These are phyloP conservation scores for Chiloscyllium punctatum DNA, from an alignment of 2,797 vertebrate species.

Conservation along the genomic window DNA sequence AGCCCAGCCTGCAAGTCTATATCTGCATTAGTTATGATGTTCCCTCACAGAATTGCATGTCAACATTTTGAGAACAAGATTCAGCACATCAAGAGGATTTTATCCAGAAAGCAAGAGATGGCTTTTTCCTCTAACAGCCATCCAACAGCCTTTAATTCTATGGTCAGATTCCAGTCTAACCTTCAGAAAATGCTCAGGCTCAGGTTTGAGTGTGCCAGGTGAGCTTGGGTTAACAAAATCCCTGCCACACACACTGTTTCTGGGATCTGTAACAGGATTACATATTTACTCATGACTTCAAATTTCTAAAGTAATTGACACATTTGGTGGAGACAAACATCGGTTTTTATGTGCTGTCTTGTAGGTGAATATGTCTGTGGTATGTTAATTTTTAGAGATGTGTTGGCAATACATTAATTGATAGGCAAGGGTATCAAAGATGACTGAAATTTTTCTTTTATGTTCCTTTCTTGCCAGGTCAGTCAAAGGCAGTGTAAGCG, in stretches of 20 bases:
- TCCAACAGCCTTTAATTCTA: not conserved
- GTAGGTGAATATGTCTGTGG: not conserved
- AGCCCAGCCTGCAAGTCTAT: not conserved
- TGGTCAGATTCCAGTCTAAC: not conserved
- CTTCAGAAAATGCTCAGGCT: not conserved
- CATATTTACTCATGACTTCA: not conserved
- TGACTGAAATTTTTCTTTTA: not conserved
- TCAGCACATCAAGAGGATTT: not conserved
- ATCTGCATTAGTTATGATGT: not conserved
- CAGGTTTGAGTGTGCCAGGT: not conserved
- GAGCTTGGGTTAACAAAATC: not conserved
- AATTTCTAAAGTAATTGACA: not conserved
- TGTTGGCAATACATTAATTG: not conserved
- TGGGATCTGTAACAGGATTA: not conserved
- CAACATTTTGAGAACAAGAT: constrained; percentile 11
- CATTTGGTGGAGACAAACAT: not conserved
- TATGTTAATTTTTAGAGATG: not conserved
- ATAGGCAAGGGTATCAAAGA: not conserved
- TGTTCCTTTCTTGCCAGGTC: not conserved
- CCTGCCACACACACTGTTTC: not conserved
- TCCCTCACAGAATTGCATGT: not conserved
- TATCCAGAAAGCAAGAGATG: no score
- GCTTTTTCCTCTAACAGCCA: not conserved
- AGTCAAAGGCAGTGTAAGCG: not conserved
- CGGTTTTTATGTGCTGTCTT: no score